A percentile compares a stretch with the other conserved stretches of the same genome.
These are phyloP conservation scores for Penaeus japonicus DNA, from an alignment of 1,140 invertebrate species.

Conservation along the genomic window DNA sequence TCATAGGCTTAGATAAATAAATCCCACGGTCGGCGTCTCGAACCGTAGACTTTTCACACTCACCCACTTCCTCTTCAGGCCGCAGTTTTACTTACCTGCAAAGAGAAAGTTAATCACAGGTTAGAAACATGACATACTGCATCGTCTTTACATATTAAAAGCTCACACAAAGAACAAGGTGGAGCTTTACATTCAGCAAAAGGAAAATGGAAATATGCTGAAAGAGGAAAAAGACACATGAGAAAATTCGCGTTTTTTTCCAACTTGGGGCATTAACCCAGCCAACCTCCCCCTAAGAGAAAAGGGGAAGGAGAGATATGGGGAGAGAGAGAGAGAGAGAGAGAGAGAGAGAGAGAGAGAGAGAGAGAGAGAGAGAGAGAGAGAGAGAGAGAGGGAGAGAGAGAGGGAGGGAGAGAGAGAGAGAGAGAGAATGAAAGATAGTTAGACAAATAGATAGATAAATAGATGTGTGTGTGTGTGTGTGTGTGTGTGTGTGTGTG, in stretches of 20 bases:
- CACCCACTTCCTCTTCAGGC: not conserved
- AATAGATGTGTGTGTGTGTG: too few relatives aligned
- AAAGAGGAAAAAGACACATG: not conserved
- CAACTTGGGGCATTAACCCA: not conserved
- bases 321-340: not conserved
- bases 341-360: conserved; percentile 1
- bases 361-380: not conserved
- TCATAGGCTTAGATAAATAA: too few relatives aligned
- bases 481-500: too few relatives aligned
- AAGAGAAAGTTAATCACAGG: not conserved
- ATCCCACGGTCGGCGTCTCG: too few relatives aligned
- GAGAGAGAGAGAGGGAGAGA: not conserved
- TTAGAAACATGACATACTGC: not conserved
- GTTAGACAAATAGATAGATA: not conserved
- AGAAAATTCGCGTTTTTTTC: too few relatives aligned
- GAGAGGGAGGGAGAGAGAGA: conserved; percentile 10
- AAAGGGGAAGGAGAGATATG: not conserved
- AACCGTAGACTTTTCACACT: not conserved
- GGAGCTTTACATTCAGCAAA: not conserved
- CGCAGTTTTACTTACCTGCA: not conserved
- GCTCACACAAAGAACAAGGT: not conserved
- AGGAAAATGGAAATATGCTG: not conserved
- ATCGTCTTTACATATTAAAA: not conserved
- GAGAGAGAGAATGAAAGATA: not conserved
- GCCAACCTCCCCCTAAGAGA: not conserved